Base-by-base conservation (phyloP, 2,888 invertebrate genomes). In the Stenodema calcarata region DNA sequence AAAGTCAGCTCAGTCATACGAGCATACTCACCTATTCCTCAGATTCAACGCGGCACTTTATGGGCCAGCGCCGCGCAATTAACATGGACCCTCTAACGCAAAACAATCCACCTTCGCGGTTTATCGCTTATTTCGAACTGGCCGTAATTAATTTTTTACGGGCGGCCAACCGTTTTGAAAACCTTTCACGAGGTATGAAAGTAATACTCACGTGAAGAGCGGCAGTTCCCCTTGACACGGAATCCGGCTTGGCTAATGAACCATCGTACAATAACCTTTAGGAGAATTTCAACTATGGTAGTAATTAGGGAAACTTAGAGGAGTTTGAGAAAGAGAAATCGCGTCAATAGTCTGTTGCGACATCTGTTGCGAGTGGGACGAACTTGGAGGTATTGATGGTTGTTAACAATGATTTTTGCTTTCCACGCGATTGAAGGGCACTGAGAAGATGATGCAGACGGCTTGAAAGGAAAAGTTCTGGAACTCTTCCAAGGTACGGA, bases 181-280 rank as follows among this genome's bases (percentile, higher is more conserved):
- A 35, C 73, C 73, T 41, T 73, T 73, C 73, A 78, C 78, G 78
- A 78, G 44, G 44, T 44, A 44, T 42, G 78, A 44, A 78, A 78
- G 41, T 41, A 23, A 41, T 62, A 23, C 62, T 23, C 44, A 44
- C 41, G 78, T 23, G 78, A 78, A 82, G 82, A 41, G 82, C 82
- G 35, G 69, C 30, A 69, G 82, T 82, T 82, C 82, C 82, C 82
- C 82, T 82, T 82, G 82, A 82, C 82, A 82, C 82, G 35, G 82
- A 82, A 82, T 82, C 82, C 42, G 41, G 69, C 69, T 82, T 69
- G 30, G 82, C 69, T 82, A 82, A 82, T 82, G 82, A 82, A 82
- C 62, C 47, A 27, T 82, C 30, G 78, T 78, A 78, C 78, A 78
- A 78, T 78, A 54, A 54, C 80, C 50, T 82, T 82, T 54, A 16